Evolutionary conservation across 2,888 invertebrate genomes (phyloP), one percentile per base, ranked within the genome.

Genomic region (Fabriciana adippe): DNA sequence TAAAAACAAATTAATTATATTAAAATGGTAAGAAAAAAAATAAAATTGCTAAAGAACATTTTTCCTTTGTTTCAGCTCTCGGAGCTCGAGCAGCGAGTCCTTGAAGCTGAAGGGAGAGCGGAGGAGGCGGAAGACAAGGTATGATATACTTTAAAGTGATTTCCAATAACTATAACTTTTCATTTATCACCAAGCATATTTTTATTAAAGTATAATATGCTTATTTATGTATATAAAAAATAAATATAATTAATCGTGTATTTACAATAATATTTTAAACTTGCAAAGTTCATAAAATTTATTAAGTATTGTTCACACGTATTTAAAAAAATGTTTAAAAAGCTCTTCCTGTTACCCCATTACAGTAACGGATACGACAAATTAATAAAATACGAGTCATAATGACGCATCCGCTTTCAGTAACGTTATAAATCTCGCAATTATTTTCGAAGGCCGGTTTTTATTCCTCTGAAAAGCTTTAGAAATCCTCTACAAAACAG

Each of bases 111-210:
- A 93, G 96, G 96, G 79, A 94, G 98, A 80, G 98, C 98, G 64
- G 97, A 97, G 85, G 97, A 97, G 90, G 98, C 98, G 73, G 97
- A 98, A 92, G 97, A 97, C 92, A 98, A 98, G 97, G 98, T 98
- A 94, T 94, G 90, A 79, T 66, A 14, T 64, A 66, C 70, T 66
- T 64, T 67, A 50, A 18, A 50, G 8, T 48, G 15, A 41, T 55
- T 31, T 31, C 15, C 13, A 51, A 16, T 45, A 31, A 55, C 31
- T 11, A 41, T 41, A 41, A 2, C 2, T 41, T 41, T 41, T 41
- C 8, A 8, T 41, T 11, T 41, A 11, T 41, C 35, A 11, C 8
- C 8, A 41, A 41, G 35, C n/a, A n/a, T 54, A 15, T 15, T 15
- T n/a, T 54, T 6, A 11, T 35, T 8, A 4, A 6, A 1, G 1